Base-by-base conservation (phyloP, 2,113 vertebrate species). In the Chunga burmeisteri region DNA sequence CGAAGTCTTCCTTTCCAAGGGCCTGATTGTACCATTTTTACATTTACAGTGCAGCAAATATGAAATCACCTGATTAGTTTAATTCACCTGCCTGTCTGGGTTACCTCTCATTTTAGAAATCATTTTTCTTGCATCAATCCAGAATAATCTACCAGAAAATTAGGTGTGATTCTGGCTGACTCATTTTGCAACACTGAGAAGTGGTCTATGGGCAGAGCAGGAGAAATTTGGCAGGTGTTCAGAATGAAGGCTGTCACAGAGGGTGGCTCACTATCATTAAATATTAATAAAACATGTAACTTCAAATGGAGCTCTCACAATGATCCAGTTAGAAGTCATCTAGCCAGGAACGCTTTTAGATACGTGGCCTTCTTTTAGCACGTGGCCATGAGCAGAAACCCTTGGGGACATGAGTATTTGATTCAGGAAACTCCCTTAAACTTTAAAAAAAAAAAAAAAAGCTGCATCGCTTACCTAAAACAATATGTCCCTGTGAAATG, bases 401-500 rank as follows among this genome's bases (percentile, higher is more conserved):
- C 50, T 50, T 89, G 27, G 83, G 34, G 38, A 71, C 49, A 55
- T 7, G 30, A 25, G 26, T 65, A 84, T 94, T 96, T 63, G 11
- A 80, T 81, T 90, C 59, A 81, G 72, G 55, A 96, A 90, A 88
- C 44, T 86, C 44, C 53, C 21, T 6, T 38, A 83, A 62, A 62
- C 11, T 17, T 9, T 8, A 4, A 18, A 42, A 34, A 32, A 55
- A 52, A 9, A 11, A 22, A 36, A 55, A 44, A 49, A 58, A 20
- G 11, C 46, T 66, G n/a, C 38, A 80, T 90, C 67, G 74, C 71
- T 94, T 88, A 92, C 63, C 75, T 93, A 63, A 91, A 93, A 74
- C 47, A 95, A 88, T 91, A 84, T 44, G 19, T 44, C 50, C 72
- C 75, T 88, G 80, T 90, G 92, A 95, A 94, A 94, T 47, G 23